Evolutionary conservation across 2,113 vertebrate genomes (phyloP), one percentile per base, ranked within the genome.

Genomic region (Corythaeola cristata): DNA sequence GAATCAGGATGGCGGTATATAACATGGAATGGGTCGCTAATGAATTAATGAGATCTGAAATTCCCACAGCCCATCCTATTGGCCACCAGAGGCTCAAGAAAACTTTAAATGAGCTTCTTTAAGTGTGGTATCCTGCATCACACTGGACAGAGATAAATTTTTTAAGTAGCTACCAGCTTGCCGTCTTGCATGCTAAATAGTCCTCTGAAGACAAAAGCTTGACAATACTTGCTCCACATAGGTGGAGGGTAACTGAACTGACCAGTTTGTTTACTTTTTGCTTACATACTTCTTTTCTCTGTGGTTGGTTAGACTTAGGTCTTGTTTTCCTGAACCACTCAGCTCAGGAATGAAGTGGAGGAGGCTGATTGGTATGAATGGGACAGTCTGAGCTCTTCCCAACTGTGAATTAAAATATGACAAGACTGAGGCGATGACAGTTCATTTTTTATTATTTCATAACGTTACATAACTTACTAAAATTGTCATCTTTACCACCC

Each of bases 391-490:
- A 41, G 52, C 44, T 81, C 59, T 81, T 92, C 93, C 94, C 14
- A 49, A 52, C 76, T 72, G 44, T 63, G 79, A 93, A 96, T 95
- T 94, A 94, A 94, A 93, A 93, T 94, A 86, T 74, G 94, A 86
- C 59, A 68, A 86, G 95, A 78, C 47, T 59, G 72, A 82, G 33
- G 53, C 5, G 8, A 92, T 6, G 86, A 87, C 77, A 92, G 86
- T 76, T 97, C 62, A 68, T 93, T 88, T 96, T 88, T 68, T 84
- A 91, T 90, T 95, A 90, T 89, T 94, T 89, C 66, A 62, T 78
- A 95, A 75, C 71, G 71, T 97, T 95, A 90, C 86, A 52, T 94
- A 91, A 90, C 84, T 71, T 91, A 81, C 88, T 92, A 93, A 96
- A 96, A 93, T 96, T 91, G 89, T 55, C 23, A 44, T 45, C 52